These are phyloP conservation scores for Rhagoletis pomonella DNA, from an alignment of 1,140 invertebrate genomes.

Conservation along the genomic window DNA sequence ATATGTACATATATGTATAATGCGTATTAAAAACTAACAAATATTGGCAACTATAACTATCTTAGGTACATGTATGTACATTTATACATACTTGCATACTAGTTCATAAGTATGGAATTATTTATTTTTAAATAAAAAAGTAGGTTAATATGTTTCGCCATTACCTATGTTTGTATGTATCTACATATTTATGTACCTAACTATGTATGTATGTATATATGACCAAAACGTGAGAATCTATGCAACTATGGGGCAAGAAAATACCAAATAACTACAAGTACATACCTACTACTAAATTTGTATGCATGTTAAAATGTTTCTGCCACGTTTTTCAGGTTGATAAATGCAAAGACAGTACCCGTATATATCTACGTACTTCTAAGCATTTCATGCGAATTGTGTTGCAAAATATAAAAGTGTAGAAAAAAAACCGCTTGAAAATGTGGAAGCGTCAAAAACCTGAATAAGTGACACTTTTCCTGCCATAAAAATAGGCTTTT, in stretches of 20 bases:
- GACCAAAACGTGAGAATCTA: neutral
- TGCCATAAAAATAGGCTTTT: conserved; percentile 44
- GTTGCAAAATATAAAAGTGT: conserved; percentile 25
- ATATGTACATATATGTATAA: neutral
- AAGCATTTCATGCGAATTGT: conserved; percentile 29
- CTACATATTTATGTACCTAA: neutral
- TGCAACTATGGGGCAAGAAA: neutral
- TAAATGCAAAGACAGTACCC: neutral
- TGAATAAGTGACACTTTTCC: conserved; percentile 25
- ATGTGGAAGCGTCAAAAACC: conserved; percentile 34
- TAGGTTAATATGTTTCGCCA: conserved; percentile 29
- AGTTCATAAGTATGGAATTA: neutral
- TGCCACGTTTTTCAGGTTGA: neutral
- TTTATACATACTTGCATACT: neutral
- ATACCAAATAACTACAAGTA: neutral
- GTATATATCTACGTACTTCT: neutral
- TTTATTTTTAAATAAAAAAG: conserved; percentile 39
- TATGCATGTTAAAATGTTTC: no score
- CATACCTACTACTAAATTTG: neutral
- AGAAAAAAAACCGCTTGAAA: neutral
- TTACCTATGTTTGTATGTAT: neutral
- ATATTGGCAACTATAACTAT: neutral
- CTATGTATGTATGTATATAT: neutral
- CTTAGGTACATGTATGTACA: neutral
- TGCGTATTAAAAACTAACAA: neutral